Evolutionary conservation across 2,113 vertebrate genomes (phyloP).

Genomic region (Planiliza haematocheilus): DNA sequence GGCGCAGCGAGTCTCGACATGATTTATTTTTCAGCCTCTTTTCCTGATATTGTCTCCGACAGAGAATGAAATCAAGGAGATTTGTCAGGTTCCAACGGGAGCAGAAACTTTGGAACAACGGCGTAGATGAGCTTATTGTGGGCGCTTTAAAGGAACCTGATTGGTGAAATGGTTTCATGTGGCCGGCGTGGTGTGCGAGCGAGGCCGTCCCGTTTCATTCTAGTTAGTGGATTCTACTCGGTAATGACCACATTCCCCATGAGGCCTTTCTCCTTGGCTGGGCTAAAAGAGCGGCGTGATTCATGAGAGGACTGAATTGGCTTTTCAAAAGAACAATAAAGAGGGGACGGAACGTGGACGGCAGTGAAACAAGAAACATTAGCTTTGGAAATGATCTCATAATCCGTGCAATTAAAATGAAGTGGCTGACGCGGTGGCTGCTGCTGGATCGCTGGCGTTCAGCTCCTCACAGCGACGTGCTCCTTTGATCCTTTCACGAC

Average conservation of each 20-base stretch:
- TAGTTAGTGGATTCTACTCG: not conserved
- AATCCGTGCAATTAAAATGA: constrained; percentile 75
- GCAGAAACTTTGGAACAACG: constrained; percentile 11
- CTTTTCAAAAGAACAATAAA: constrained; percentile 67
- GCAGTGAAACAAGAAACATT: constrained; percentile 73
- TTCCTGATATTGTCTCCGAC: not conserved
- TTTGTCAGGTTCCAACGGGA: constrained; percentile 27
- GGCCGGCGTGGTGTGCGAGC: constrained; percentile 4
- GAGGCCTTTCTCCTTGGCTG: constrained; percentile 25
- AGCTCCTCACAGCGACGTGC: constrained; percentile 19
- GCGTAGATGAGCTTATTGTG: not conserved
- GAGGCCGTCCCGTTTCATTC: not conserved
- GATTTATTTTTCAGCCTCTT: constrained; percentile 5
- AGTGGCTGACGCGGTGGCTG: constrained; percentile 62
- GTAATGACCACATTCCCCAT: constrained; percentile 28
- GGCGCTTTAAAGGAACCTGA: not conserved
- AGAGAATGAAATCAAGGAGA: constrained; percentile 14
- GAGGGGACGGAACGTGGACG: constrained; percentile 45
- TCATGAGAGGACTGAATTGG: constrained; percentile 55
- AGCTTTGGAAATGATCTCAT: constrained; percentile 71
- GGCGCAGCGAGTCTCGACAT: not conserved
- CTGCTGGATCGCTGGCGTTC: constrained; percentile 20
- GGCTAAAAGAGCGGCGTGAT: constrained; percentile 30
- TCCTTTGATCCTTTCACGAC: constrained; percentile 60
- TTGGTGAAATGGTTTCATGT: constrained; percentile 14